A percentile compares a stretch with the other conserved stretches of the same genome.
phyloP scores from a whole-genome alignment of 2,797 vertebrate genomes.

The Falco naumanni region DNA sequence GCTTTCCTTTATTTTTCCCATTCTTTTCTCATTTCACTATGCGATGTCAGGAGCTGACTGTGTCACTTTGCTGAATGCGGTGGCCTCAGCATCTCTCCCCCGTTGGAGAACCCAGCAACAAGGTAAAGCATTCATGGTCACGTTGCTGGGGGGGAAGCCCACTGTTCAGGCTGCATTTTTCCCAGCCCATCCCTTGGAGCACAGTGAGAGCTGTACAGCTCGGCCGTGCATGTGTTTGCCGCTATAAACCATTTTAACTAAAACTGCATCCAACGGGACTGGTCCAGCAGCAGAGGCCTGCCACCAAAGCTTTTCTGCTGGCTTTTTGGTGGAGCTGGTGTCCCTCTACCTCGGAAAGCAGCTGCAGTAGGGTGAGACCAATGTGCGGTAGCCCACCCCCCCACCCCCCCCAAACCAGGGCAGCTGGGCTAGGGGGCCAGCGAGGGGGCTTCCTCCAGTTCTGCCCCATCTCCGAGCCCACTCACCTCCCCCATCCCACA shows the following conservation, averaged over 20 bases:
- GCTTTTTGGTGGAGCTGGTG: neutral
- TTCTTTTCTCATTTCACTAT: rapidly evolving
- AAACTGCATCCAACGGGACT: neutral
- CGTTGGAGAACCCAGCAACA: neutral
- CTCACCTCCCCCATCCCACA: rapidly evolving
- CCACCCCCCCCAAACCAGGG: rapidly evolving
- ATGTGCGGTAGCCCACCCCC: neutral
- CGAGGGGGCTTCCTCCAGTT: neutral
- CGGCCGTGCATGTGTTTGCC: rapidly evolving
- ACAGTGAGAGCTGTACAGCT: neutral
- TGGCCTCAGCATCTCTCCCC: neutral
- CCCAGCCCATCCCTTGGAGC: neutral
- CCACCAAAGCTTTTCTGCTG: rapidly evolving
- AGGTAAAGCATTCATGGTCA: neutral
- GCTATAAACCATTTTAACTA: neutral
- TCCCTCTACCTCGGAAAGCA: neutral
- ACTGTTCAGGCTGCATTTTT: neutral
- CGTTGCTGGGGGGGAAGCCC: rapidly evolving
- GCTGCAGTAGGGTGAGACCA: neutral
- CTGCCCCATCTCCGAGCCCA: neutral
- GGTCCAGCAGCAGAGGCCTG: neutral
- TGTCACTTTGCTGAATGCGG: neutral
- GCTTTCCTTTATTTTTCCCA: neutral
- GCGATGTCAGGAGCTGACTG: neutral
- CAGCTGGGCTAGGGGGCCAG: rapidly evolving